Base-by-base conservation (phyloP, 2,113 vertebrate genomes). In the Odontophorus gujanensis region DNA sequence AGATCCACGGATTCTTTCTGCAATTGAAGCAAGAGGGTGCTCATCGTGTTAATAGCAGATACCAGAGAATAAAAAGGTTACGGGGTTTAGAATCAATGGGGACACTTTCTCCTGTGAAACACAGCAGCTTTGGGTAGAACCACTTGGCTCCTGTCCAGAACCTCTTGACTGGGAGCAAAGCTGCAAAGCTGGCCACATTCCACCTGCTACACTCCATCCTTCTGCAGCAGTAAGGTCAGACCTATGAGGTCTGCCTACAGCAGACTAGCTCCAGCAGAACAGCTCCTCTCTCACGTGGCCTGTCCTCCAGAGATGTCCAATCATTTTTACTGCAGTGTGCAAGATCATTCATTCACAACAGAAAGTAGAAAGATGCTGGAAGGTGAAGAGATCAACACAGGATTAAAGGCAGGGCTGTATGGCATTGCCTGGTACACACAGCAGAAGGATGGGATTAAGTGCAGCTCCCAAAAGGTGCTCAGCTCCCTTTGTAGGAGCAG, bases 161-260 rank as follows among this genome's bases (percentile, higher is more conserved):
- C 73, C 79, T 93, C 87, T 10, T 48, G 28, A 93, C 53, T 32
- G 45, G 73, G 73, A 95, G 85, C 85, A 91, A 69, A 93, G 91
- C 89, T 61, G 92, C 69, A 74, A 62, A 1, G 1, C 71, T 93
- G 77, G 87, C 82, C 84, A 80, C 51, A 50, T 93, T 91, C 78
- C 92, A 80, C 75, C 21, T 21, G 47, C 40, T 24, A 32, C 47
- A 18, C n/a, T 84, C 87, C 85, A 80, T 40, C 93, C 95, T 93
- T 93, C 83, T 72, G 94, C 83, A 82, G 78, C 14, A 74, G 30
- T 86, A 95, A 95, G 95, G 95, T 96, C 95, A 87, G 15, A 85
- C 0, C 1, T 34, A 61, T 76, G 75, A 76, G 81, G 2, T 53
- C 51, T 53, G 51, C 26, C 51, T 53, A 28, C 26, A 16, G 51